Evolutionary conservation across 2,113 vertebrate genomes (phyloP).

Genomic region (Ranitomeya imitator): DNA sequence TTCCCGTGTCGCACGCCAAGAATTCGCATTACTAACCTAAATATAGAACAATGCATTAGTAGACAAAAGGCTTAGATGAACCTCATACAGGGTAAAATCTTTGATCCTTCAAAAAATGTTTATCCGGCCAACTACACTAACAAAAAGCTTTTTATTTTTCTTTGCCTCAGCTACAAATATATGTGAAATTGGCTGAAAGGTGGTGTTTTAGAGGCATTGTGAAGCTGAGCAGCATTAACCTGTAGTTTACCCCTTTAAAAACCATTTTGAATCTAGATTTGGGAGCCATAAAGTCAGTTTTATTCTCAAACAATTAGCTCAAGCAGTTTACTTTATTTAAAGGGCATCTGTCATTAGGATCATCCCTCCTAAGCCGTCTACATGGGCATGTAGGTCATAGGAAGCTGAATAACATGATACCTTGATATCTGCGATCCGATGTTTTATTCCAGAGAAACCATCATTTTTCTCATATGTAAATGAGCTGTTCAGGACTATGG

Average conservation of each 20-base stretch:
- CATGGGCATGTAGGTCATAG: too few relatives aligned
- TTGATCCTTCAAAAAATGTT: conserved; percentile 55
- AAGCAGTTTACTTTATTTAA: background rate
- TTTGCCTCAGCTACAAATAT: background rate
- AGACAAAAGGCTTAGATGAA: conserved; percentile 36
- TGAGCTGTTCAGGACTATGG: too few relatives aligned
- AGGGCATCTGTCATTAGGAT: background rate
- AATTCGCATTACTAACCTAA: conserved; percentile 41
- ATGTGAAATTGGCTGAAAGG: background rate
- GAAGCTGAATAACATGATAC: too few relatives aligned
- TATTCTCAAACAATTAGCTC: background rate
- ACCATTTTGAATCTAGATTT: background rate
- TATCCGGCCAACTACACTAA: conserved; percentile 42
- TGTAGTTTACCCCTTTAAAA: background rate
- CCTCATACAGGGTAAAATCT: conserved; percentile 49
- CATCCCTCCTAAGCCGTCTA: too few relatives aligned
- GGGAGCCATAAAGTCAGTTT: background rate
- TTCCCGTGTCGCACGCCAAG: background rate
- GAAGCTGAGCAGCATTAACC: background rate
- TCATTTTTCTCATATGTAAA: too few relatives aligned
- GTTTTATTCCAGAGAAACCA: too few relatives aligned
- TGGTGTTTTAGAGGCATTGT: background rate
- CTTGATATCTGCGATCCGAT: too few relatives aligned
- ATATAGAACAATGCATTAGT: conserved; percentile 37
- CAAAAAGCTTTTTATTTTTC: conserved; percentile 52